These are phyloP conservation scores for Lampropteryx suffumata DNA, from an alignment of 2,888 invertebrate species.

Conservation along the genomic window DNA sequence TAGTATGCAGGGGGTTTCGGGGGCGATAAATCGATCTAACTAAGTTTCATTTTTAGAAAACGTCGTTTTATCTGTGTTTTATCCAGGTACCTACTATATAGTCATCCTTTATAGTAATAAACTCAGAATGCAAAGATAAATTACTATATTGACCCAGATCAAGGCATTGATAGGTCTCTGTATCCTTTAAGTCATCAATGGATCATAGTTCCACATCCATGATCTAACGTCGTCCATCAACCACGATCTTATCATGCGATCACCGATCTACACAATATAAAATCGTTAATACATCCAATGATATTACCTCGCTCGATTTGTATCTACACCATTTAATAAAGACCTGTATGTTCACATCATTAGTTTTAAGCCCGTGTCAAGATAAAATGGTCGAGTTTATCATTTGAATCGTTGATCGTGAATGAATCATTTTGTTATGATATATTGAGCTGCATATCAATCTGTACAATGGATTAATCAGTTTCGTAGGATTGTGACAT, in stretches of 20 bases:
- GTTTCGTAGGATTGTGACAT: slow-evolving; percentile 82
- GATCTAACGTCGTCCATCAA: slow-evolving; percentile 69
- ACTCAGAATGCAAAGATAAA: slow-evolving; percentile 11
- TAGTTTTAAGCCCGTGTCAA: slow-evolving; percentile 38
- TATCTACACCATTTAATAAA: slow-evolving; percentile 52
- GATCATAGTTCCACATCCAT: slow-evolving; percentile 54
- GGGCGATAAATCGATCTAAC: too few relatives aligned
- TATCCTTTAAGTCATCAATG: slow-evolving; percentile 54
- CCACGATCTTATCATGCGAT: slow-evolving; percentile 66
- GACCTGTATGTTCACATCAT: slow-evolving; percentile 40
- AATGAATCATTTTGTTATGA: slow-evolving; percentile 71
- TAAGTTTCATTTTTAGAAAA: too few relatives aligned
- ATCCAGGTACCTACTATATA: too few relatives aligned
- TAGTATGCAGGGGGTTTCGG: too few relatives aligned
- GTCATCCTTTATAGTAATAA: too few relatives aligned
- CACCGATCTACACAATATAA: slow-evolving; percentile 76
- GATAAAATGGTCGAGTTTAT: slow-evolving; percentile 51
- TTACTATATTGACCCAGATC: slow-evolving; percentile 25
- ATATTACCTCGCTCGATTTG: slow-evolving; percentile 70
- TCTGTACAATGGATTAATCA: slow-evolving; percentile 63
- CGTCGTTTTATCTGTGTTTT: too few relatives aligned
- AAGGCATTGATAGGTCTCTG: slow-evolving; percentile 23
- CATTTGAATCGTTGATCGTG: slow-evolving; percentile 69
- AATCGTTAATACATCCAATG: slow-evolving; percentile 73
- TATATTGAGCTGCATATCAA: slow-evolving; percentile 76